Evolutionary conservation across 1,140 invertebrate genomes (phyloP), one percentile per base, ranked within the genome.

Genomic region (Pemphigus obesinymphae): DNA sequence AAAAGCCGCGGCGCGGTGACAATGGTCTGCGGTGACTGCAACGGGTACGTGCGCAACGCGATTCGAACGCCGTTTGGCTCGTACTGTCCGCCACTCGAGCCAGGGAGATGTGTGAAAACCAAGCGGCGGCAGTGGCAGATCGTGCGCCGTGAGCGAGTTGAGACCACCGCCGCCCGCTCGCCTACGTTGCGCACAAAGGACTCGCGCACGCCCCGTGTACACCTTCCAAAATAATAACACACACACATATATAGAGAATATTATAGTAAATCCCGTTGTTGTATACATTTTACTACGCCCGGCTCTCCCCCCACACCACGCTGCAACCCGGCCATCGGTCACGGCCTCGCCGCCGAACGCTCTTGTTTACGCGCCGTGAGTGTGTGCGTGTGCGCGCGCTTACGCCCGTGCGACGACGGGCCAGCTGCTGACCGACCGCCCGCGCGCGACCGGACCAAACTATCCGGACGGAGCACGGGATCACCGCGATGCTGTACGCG

Each of bases 281-380:
- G 76, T 80, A 58, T 80, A 63, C 48, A 61, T 80, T 80, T 80
- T 80, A 80, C 76, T 78, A 80, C 55, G 76, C 55, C 76, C 76
- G 55, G 26, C 50, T 26, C n/a, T 8, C 23, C 37, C 34, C 73
- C 7, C 37, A 34, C 31, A 34, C 3, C 58, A 13, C 2, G 11
- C 29, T 15, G 20, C 10, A 7, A 23, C 34, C 23, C 66, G 20
- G 2, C 17, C 68, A 26, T 72, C 70, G 70, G 70, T 73, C 70
- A 73, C 26, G 70, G 70, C 70, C 70, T 48, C 70, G 26, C 3
- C 40, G 23, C 66, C 68, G 70, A 31, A 48, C 43, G 43, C 48
- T 29, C 40, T n/a, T n/a, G n/a, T n/a, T n/a, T n/a, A n/a, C n/a
- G n/a, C n/a, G n/a, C n/a, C n/a, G n/a, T n/a, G n/a, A n/a, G n/a